Evolutionary conservation across 1,140 invertebrate species (phyloP).

Genomic region (Xylocopa sonorina): DNA sequence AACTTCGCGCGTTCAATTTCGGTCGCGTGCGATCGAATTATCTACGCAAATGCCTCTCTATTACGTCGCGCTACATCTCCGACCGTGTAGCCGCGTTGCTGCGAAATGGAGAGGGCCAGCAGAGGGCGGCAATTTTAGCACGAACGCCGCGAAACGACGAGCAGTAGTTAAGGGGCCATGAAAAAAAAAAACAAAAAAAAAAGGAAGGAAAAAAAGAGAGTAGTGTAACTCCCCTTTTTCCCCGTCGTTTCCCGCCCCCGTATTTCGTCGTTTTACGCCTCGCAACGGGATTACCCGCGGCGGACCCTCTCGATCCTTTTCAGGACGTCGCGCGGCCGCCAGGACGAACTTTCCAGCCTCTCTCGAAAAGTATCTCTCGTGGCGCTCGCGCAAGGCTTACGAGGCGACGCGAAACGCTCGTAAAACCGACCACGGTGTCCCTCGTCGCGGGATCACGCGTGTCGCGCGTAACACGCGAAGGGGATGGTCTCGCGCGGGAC

Average conservation of each 20-base stretch:
- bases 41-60: constrained; percentile 19
- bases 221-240: constrained; percentile 42
- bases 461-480: too few species aligned
- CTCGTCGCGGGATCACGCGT: background rate
- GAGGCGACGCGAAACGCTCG: constrained; percentile 50
- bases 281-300: constrained; percentile 26
- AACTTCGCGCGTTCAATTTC: constrained; percentile 31
- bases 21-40: constrained; percentile 25
- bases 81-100: constrained; percentile 15
- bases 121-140: constrained; percentile 28
- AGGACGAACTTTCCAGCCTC: constrained; percentile 45
- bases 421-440: constrained; percentile 50
- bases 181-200: too few species aligned
- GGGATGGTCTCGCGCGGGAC: too few species aligned
- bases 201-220: too few species aligned
- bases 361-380: constrained; percentile 49
- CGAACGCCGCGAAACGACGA: background rate
- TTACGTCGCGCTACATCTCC: constrained; percentile 12
- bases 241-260: background rate
- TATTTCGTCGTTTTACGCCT: constrained; percentile 30
- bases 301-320: constrained; percentile 16
- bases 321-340: constrained; percentile 11
- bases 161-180: constrained; percentile 44
- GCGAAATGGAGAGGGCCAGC: too few species aligned
- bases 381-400: constrained; percentile 47